A percentile compares a stretch with the other conserved stretches of the same genome.
Conservation (phyloP, 2,797 vertebrate species). For the Lemur catta region DNA sequence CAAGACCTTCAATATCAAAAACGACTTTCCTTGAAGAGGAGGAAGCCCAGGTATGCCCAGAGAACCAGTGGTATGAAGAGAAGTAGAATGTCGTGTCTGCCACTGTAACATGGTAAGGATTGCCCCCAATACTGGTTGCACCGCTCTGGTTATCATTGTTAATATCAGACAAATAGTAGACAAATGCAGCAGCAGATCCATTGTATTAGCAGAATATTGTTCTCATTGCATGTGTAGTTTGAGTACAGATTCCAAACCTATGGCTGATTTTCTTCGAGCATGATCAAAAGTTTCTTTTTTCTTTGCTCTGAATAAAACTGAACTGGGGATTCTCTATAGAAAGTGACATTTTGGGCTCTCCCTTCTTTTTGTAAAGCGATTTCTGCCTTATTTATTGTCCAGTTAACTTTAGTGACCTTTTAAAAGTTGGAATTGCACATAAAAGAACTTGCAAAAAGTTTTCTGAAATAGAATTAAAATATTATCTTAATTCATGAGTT, state of each 20-base stretch:
- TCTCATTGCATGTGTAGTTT: background rate
- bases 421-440: slow-evolving; percentile 82
- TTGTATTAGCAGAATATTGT: background rate
- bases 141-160: background rate
- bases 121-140: background rate
- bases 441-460: slow-evolving; percentile 76
- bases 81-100: slow-evolving; percentile 88
- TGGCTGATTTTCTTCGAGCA: slow-evolving; percentile 64
- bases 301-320: slow-evolving; percentile 84
- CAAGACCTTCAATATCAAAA: slow-evolving; percentile 99
- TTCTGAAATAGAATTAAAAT: slow-evolving; percentile 75
- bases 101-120: background rate
- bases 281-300: slow-evolving; percentile 83
- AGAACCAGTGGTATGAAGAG: slow-evolving; percentile 99
- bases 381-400: slow-evolving; percentile 73
- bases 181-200: background rate
- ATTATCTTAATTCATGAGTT: slow-evolving; percentile 77
- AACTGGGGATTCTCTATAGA: slow-evolving; percentile 82
- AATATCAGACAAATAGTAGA: background rate
- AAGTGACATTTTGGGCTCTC: slow-evolving; percentile 79
- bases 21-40: slow-evolving; percentile 99
- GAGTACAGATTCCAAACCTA: background rate
- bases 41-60: slow-evolving; percentile 99
- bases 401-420: slow-evolving; percentile 64
- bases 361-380: slow-evolving; percentile 68